Conservation (phyloP, 37 sponge, comb jelly and placozoan genomes). For the Aphrocallistes beatrix region DNA sequence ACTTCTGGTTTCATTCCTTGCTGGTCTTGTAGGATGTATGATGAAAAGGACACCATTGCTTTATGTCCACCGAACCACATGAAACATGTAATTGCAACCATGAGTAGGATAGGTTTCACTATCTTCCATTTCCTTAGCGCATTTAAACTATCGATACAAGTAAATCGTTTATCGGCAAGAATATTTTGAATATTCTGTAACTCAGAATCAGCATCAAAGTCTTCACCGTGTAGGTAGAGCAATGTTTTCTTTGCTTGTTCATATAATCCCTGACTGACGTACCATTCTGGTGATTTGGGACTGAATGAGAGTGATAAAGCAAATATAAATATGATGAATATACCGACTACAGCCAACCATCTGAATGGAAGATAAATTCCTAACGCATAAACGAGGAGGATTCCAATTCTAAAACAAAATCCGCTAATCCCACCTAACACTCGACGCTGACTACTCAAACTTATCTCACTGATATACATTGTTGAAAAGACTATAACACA, state of each 20-base stretch:
- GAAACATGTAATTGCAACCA: neutral
- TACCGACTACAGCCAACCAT: neutral
- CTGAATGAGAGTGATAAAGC: neutral
- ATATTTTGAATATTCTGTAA: neutral
- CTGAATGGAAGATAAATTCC: neutral
- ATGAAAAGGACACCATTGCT: neutral
- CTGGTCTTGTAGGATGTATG: neutral
- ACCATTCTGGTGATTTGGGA: neutral
- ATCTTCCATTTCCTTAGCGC: neutral
- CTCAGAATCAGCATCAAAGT: neutral
- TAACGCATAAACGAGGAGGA: neutral
- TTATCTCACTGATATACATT: neutral
- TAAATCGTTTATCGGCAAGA: neutral
- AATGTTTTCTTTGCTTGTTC: neutral
- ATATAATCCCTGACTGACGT: neutral
- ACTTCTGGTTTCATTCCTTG: slow-evolving; percentile 1
- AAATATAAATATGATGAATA: neutral
- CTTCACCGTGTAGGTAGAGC: neutral
- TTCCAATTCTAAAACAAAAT: neutral
- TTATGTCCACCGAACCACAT: neutral
- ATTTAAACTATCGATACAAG: neutral
- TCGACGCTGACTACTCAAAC: neutral
- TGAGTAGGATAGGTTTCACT: neutral
- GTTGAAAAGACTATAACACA: neutral
- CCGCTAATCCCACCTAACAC: neutral